phyloP scores from a whole-genome alignment of 1,140 invertebrate species.

The Octopus bimaculoides region DNA sequence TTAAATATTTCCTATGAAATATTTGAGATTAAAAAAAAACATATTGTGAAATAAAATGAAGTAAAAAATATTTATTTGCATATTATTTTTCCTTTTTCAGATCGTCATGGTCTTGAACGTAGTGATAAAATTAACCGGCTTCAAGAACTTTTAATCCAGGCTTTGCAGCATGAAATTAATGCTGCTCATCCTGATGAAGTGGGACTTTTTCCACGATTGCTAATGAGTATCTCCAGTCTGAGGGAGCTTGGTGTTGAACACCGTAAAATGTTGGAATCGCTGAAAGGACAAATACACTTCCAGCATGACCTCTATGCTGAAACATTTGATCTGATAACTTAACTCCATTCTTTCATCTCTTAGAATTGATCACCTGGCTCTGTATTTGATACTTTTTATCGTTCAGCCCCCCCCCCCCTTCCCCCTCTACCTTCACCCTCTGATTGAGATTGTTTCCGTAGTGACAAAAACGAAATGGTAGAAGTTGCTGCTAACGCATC shows the following conservation, averaged over 20 bases:
- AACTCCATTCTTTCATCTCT: conserved; percentile 1
- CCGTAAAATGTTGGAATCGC: conserved; percentile 45
- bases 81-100: conserved; percentile 28
- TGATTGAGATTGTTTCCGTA: not conserved
- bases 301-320: conserved; percentile 51
- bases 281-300: conserved; percentile 52
- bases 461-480: not conserved
- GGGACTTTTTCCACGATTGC: conserved; percentile 52
- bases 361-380: too few relatives aligned
- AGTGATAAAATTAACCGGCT: conserved; percentile 51
- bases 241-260: conserved; percentile 54
- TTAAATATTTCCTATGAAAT: too few relatives aligned
- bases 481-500: not conserved
- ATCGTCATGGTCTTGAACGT: conserved; percentile 51
- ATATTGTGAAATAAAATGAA: not conserved
- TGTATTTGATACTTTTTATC: not conserved
- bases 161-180: conserved; percentile 47
- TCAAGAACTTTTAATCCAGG: conserved; percentile 51
- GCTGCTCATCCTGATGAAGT: conserved; percentile 43
- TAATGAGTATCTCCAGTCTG: conserved; percentile 55
- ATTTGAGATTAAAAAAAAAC: too few relatives aligned
- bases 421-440: not conserved
- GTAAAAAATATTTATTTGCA: not conserved
- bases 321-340: conserved; percentile 48
- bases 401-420: not conserved